Base-by-base conservation (phyloP, 1,140 invertebrate species). In the Drosophila kurseongensis region DNA sequence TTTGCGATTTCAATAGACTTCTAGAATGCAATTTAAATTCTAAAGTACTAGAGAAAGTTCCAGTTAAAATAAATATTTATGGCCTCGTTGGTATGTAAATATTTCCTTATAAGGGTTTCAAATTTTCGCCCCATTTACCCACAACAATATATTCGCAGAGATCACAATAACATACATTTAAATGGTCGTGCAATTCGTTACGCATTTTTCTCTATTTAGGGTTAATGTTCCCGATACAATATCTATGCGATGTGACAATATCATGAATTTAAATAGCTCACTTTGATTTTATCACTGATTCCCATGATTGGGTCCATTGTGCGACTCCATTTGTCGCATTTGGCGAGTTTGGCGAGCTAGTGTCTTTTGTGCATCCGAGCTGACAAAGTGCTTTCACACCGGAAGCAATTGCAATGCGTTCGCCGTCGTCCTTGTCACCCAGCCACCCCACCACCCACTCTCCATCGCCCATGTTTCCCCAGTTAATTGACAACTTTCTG, bases 331-430 rank as follows among this genome's bases (percentile, higher is more conserved):
- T 47, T 35, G 47, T 13, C 40, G 29, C 50, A 18, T 35, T 13
- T 23, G 36, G 32, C 35, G 29, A 56, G 54, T 58, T 72, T 48
- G 42, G 35, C 10, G 56, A 45, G 32, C 62, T 62, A 55, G 55
- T 18, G 68, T 58, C 71, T 80, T 78, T 86, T 86, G 78, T 86
- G 75, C 78, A 80, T 67, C 52, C 45, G 45, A 55, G 62, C 65
- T 84, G 84, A 88, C 84, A 88, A 88, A 88, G 81, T 89, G 84
- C 73, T 89, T 88, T 88, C 84, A 89, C 85, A 73, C 84, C 84
- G 84, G 84, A 88, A 89, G 84, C 80, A 72, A 83, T 54, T 75
- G 84, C 84, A 88, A 88, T 88, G 85, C 84, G 84, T 89, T 86
- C 23, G 62, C 67, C 77, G 75, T 74, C 79, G 54, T 56, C 61